phyloP scores from a whole-genome alignment of 2,113 vertebrate species.

The Aepyceros melampus region DNA sequence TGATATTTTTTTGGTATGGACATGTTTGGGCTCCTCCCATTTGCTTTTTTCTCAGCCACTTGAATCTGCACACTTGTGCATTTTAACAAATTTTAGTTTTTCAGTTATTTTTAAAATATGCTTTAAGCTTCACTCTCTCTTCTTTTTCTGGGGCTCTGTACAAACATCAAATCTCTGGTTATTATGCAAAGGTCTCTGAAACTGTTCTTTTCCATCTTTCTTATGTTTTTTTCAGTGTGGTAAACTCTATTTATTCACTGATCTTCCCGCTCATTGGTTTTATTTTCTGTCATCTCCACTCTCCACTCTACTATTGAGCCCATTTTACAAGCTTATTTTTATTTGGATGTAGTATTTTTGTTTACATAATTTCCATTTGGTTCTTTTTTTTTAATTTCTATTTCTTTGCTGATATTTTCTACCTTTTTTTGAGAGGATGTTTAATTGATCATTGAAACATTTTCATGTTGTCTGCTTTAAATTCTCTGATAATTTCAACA shows the following conservation, averaged over 20 bases:
- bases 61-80: too few relatives aligned
- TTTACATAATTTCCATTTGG: neutral
- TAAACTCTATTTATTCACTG: neutral
- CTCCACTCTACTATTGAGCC: neutral
- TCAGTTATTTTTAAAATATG: neutral
- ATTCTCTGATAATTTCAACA: neutral
- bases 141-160: neutral
- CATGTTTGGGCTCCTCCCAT: neutral
- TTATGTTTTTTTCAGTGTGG: neutral
- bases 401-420: neutral
- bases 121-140: neutral
- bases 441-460: neutral
- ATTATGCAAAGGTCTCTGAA: neutral
- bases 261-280: neutral
- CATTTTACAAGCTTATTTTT: neutral
- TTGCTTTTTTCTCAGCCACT: neutral
- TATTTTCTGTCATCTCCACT: neutral
- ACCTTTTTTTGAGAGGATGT: neutral
- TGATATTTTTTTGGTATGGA: neutral
- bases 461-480: neutral
- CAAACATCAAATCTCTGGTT: neutral
- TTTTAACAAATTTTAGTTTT: neutral
- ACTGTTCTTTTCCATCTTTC: neutral
- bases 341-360: neutral
- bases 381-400: neutral